Evolutionary conservation across 2,113 vertebrate species (phyloP).

Genomic region (Camelus dromedarius): DNA sequence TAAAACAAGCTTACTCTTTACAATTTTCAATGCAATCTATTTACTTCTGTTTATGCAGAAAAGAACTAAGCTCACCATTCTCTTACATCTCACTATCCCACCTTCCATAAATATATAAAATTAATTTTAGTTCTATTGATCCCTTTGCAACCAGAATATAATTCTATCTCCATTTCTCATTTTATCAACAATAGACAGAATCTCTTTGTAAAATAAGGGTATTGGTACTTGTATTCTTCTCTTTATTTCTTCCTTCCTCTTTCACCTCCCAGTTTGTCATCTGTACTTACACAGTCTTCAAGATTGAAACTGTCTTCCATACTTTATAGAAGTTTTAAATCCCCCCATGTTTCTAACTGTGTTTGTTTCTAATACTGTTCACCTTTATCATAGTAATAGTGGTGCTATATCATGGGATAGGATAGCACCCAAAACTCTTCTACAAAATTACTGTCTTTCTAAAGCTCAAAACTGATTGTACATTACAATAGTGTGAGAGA

Average conservation of each 20-base stretch:
- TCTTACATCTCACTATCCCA: not conserved
- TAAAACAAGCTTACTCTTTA: constrained; percentile 36
- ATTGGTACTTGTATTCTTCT: not conserved
- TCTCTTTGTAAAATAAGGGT: constrained; percentile 38
- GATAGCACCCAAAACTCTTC: not conserved
- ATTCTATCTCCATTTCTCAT: constrained; percentile 1
- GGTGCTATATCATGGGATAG: no score
- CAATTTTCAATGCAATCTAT: not conserved
- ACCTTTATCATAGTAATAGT: not conserved
- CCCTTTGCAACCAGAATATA: not conserved
- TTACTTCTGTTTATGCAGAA: constrained; percentile 12
- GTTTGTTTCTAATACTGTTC: not conserved
- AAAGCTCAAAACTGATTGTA: not conserved
- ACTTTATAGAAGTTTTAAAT: constrained; percentile 22
- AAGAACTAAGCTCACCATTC: not conserved
- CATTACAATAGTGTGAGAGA: not conserved
- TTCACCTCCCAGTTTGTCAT: constrained; percentile 11
- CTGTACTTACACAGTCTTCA: constrained; percentile 35
- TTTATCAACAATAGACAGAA: not conserved
- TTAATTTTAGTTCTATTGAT: constrained; percentile 29
- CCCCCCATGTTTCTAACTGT: not conserved
- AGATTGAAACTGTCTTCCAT: not conserved
- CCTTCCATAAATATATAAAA: not conserved
- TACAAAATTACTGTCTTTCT: not conserved
- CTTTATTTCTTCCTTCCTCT: constrained; percentile 1